phyloP scores from a whole-genome alignment of 2,113 vertebrate genomes.

The Gymnarchus niloticus region DNA sequence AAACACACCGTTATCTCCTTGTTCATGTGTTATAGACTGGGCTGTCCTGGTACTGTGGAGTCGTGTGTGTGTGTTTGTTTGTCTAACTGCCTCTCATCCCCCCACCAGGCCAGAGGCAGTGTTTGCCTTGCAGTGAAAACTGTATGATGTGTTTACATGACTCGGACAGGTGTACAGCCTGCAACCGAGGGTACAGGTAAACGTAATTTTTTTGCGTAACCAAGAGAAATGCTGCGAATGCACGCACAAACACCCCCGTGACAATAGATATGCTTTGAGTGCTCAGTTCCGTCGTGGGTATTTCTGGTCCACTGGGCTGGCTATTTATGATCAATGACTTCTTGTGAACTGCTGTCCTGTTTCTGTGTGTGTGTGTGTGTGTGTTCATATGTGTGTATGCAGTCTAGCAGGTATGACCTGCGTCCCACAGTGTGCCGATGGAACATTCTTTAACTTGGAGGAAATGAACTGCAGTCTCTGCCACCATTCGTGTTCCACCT shows the following conservation, averaged over 20 bases:
- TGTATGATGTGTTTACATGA: constrained; percentile 70
- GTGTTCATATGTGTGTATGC: constrained; percentile 20
- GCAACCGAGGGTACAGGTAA: constrained; percentile 81
- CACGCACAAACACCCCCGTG: not conserved
- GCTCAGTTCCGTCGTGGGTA: not conserved
- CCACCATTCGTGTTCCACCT: constrained; percentile 66
- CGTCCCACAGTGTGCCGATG: constrained; percentile 69
- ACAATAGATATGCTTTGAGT: not conserved
- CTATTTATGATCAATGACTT: not conserved
- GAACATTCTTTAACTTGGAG: constrained; percentile 76
- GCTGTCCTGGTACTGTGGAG: not conserved
- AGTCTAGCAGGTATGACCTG: constrained; percentile 81
- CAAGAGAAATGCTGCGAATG: not conserved
- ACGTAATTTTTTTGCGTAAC: not conserved
- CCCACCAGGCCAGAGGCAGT: constrained; percentile 70
- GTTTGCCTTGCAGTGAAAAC: constrained; percentile 74
- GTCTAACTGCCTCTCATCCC: not conserved
- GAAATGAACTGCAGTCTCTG: constrained; percentile 71
- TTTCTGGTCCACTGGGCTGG: not conserved
- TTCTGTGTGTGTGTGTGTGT: constrained; percentile 14
- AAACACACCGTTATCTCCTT: not conserved
- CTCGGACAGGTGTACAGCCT: constrained; percentile 73
- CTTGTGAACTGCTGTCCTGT: not conserved
- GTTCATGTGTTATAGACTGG: not conserved
- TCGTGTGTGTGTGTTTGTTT: not conserved